Base-by-base conservation (phyloP, 1,140 invertebrate genomes). In the Chrysomallon squamiferum region DNA sequence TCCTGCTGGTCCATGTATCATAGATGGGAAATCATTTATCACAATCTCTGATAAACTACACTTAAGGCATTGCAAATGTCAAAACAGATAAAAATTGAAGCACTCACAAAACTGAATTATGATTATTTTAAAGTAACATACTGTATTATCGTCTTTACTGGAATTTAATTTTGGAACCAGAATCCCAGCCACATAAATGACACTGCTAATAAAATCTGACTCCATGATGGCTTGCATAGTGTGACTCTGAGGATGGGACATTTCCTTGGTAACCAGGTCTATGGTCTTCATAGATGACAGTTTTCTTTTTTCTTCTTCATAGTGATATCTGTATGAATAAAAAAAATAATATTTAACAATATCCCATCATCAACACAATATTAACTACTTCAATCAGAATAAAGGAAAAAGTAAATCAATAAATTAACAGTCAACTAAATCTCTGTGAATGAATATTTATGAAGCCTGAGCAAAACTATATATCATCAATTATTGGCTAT, bases 131-230 rank as follows among this genome's bases (percentile, higher is more conserved):
- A 7, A 22, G 7, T 11, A 1, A 11, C 47, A 20, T 22, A 22
- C 25, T 20, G 20, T 27, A 50, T 1, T n/a, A 9, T 50, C 25
- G 1, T 0, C 47, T 50, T 27, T 33, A 27, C 38, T 35, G 3
- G 22, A 27, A 27, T 41, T n/a, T 43, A 64, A 57, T 52, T 59
- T 65, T 59, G 63, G 56, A 20, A 65, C 25, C 7, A 65, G 54
- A 20, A 65, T 30, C 5, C 63, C 63, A 59, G 52, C 33, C 3
- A 65, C 63, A 11, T 52, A 29, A 11, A 59, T 41, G 2, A 65
- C 63, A 59, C 41, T 50, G 6, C 22, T 15, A 33, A 27, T 49
- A 20, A 59, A 59, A 47, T 59, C 56, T 20, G 30, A 32, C 18
- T 13, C 30, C 25, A 59, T 20, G 18, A 59, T 35, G 7, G 18